Evolutionary conservation across 2,888 invertebrate genomes (phyloP).

Genomic region (Salpingus planirostris): DNA sequence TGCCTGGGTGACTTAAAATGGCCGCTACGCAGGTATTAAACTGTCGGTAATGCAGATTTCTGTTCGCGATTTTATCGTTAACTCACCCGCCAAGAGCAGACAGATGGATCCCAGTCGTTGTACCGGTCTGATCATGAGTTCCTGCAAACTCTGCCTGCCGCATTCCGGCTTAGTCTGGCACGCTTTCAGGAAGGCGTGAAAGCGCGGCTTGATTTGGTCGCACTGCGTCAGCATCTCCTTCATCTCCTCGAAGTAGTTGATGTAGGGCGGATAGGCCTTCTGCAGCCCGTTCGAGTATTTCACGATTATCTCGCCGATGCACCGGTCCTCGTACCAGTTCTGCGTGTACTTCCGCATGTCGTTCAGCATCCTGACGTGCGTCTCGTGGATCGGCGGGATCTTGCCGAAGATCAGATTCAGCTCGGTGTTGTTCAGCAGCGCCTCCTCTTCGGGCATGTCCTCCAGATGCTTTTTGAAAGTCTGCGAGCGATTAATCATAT

Average conservation of each 20-base stretch:
- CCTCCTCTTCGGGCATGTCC: conserved; percentile 71
- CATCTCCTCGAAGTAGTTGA: conserved; percentile 96
- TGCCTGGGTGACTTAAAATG: too few relatives aligned
- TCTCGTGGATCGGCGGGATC: conserved; percentile 87
- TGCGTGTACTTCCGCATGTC: conserved; percentile 57
- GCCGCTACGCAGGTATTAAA: too few relatives aligned
- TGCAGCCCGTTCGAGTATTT: conserved; percentile 80
- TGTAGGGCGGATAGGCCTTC: conserved; percentile 94
- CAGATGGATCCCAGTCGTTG: conserved; percentile 95
- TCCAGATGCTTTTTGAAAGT: conserved; percentile 91
- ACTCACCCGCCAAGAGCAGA: conserved; percentile 81
- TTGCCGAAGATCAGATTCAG: conserved; percentile 93
- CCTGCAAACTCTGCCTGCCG: conserved; percentile 89
- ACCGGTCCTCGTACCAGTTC: conserved; percentile 77
- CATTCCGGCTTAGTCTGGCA: conserved; percentile 92
- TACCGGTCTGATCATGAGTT: conserved; percentile 94
- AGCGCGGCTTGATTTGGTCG: conserved; percentile 87
- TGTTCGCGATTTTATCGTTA: too few relatives aligned
- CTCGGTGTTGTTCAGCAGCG: conserved; percentile 82
- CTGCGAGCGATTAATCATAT: too few relatives aligned
- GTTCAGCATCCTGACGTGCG: conserved; percentile 73
- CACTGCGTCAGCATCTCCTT: conserved; percentile 87
- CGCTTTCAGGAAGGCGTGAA: conserved; percentile 97
- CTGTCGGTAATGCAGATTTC: too few relatives aligned
- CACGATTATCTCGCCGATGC: conserved; percentile 66